Evolutionary conservation across 2,113 vertebrate species (phyloP).

Genomic region (Mustela nigripes): DNA sequence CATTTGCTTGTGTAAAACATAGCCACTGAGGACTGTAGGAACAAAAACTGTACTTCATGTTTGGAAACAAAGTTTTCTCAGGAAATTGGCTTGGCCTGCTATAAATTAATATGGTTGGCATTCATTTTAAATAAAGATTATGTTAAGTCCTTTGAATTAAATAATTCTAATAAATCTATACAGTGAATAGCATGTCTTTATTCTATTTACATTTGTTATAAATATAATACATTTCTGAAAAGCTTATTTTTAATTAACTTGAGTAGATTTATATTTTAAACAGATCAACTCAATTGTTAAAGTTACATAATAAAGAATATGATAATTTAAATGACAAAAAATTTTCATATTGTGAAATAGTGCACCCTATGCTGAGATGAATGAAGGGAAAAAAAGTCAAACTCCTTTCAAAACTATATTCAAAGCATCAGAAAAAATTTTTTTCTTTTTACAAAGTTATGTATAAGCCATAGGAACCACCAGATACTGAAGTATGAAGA

Average conservation of each 20-base stretch:
- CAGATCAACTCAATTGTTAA: slow-evolving; percentile 90
- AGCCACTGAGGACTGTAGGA: neutral
- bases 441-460: slow-evolving; percentile 81
- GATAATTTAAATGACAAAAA: slow-evolving; percentile 87
- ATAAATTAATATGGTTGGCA: slow-evolving; percentile 20
- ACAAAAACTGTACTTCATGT: slow-evolving; percentile 6
- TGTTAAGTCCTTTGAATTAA: slow-evolving; percentile 52
- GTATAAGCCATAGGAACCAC: slow-evolving; percentile 79
- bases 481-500: slow-evolving; percentile 79
- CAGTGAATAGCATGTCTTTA: slow-evolving; percentile 94
- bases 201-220: slow-evolving; percentile 99
- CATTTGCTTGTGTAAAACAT: neutral
- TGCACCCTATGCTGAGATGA: slow-evolving; percentile 89
- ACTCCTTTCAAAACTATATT: slow-evolving; percentile 83
- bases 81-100: neutral
- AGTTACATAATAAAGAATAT: slow-evolving; percentile 91
- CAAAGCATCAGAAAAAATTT: slow-evolving; percentile 76
- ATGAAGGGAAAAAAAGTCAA: slow-evolving; percentile 81
- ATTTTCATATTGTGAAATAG: slow-evolving; percentile 88
- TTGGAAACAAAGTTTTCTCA: slow-evolving; percentile 18
- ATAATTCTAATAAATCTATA: slow-evolving; percentile 75
- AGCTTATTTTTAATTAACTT: slow-evolving; percentile 90
- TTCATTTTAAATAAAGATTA: slow-evolving; percentile 65
- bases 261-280: slow-evolving; percentile 93
- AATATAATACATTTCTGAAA: slow-evolving; percentile 99